phyloP scores from a whole-genome alignment of 2,888 invertebrate genomes.

The Hirtodrosophila histrioides region DNA sequence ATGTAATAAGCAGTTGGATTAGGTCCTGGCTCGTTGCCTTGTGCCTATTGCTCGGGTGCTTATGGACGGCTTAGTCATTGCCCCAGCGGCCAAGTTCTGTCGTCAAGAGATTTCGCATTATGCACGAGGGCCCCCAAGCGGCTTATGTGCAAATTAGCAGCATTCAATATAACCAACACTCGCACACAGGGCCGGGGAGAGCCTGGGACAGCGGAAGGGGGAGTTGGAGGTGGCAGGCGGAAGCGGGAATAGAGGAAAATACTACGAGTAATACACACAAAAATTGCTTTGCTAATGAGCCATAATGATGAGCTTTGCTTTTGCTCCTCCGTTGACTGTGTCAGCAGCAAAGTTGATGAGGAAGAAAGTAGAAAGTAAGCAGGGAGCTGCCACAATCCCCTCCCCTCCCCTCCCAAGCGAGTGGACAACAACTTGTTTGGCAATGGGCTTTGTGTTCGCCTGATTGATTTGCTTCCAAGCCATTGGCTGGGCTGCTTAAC shows the following conservation, averaged over 20 bases:
- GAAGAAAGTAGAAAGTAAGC: neutral
- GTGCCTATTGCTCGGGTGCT: slow-evolving; percentile 36
- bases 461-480: slow-evolving; percentile 71
- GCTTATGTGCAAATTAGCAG: slow-evolving; percentile 79
- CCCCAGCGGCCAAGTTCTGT: slow-evolving; percentile 52
- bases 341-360: slow-evolving; percentile 26
- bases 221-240: no score
- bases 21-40: slow-evolving; percentile 31
- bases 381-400: neutral
- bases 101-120: slow-evolving; percentile 64
- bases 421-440: slow-evolving; percentile 51
- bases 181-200: slow-evolving; percentile 11
- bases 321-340: slow-evolving; percentile 29
- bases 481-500: slow-evolving; percentile 54
- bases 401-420: neutral
- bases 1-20: slow-evolving; percentile 74
- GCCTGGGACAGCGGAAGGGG: neutral
- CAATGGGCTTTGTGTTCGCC: slow-evolving; percentile 45
- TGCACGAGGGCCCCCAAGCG: slow-evolving; percentile 60
- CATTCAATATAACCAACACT: slow-evolving; percentile 72
- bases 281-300: slow-evolving; percentile 81
- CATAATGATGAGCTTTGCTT: slow-evolving; percentile 77
- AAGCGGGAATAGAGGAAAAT: slow-evolving; percentile 2
- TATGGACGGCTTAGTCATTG: slow-evolving; percentile 58
- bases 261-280: slow-evolving; percentile 49